phyloP scores from a whole-genome alignment of 2,797 vertebrate genomes.

The Semaprochilodus insignis region DNA sequence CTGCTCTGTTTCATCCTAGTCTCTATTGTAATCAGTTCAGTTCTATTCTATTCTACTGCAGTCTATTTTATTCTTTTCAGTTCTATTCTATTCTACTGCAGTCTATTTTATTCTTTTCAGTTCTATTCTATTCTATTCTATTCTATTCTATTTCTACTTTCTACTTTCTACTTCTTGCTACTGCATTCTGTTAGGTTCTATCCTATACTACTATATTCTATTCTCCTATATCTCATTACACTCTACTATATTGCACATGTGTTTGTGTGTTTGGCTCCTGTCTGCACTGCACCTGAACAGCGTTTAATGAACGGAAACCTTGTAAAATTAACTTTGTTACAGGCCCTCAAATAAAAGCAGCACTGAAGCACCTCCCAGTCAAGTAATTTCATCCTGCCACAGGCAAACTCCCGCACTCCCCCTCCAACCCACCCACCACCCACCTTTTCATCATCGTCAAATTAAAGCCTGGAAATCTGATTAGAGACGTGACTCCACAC shows the following conservation, averaged over 20 bases:
- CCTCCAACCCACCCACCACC: not conserved
- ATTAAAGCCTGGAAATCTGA: conserved; percentile 69
- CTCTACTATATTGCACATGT: not conserved
- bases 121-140: not conserved
- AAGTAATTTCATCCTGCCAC: conserved; percentile 56
- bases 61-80: not conserved
- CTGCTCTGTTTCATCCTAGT: too few relatives aligned
- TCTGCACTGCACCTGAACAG: conserved; percentile 67
- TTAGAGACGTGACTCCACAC: conserved; percentile 61
- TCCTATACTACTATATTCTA: not conserved
- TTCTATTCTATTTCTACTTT: not conserved
- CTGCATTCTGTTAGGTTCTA: not conserved
- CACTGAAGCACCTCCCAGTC: conserved; percentile 50
- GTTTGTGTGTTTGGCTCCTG: conserved; percentile 27
- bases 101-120: not conserved
- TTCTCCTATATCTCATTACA: not conserved
- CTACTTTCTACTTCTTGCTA: not conserved
- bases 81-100: not conserved
- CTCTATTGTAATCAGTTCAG: not conserved
- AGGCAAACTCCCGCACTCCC: conserved; percentile 26
- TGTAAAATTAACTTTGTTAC: conserved; percentile 72
- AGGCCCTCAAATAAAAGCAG: conserved; percentile 67
- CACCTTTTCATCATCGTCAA: conserved; percentile 69
- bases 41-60: not conserved
- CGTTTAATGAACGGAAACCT: conserved; percentile 70